Conservation (phyloP, 1,140 invertebrate species). For the Paralvinella palmiformis region DNA sequence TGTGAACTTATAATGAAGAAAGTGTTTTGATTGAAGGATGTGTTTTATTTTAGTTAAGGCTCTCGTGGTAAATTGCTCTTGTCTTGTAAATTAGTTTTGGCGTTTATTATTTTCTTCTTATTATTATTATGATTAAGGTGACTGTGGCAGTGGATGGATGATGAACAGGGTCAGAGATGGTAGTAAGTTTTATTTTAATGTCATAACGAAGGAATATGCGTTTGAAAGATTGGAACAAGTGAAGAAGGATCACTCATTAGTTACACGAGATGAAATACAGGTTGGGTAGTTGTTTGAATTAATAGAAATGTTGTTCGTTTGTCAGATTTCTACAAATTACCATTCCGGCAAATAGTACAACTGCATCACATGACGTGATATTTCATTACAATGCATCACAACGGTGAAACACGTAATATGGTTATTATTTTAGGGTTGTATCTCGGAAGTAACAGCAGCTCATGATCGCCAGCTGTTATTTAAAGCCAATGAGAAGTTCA, state of each 20-base stretch:
- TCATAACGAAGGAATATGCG: slow-evolving; percentile 29
- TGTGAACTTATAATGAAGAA: too few relatives aligned
- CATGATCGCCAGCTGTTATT: slow-evolving; percentile 42
- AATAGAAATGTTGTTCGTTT: too few relatives aligned
- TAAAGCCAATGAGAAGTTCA: slow-evolving; percentile 43
- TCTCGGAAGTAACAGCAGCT: slow-evolving; percentile 44
- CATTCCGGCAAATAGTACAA: too few relatives aligned
- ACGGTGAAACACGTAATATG: not conserved
- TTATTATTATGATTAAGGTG: slow-evolving; percentile 23
- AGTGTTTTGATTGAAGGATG: too few relatives aligned
- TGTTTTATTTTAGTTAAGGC: too few relatives aligned
- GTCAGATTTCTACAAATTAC: too few relatives aligned
- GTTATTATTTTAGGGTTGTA: slow-evolving; percentile 25
- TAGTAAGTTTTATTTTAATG: slow-evolving; percentile 47
- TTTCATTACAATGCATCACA: not conserved
- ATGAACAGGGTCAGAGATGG: slow-evolving; percentile 45
- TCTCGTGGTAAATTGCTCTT: not conserved
- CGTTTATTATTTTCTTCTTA: not conserved
- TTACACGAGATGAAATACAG: slow-evolving; percentile 49
- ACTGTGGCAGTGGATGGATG: slow-evolving; percentile 46
- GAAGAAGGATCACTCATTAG: slow-evolving; percentile 38
- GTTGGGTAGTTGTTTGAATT: slow-evolving; percentile 24
- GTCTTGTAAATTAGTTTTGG: not conserved
- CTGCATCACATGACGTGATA: too few relatives aligned
- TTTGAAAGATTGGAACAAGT: slow-evolving; percentile 38